Evolutionary conservation across 2,797 vertebrate genomes (phyloP).

Genomic region (Galagoides demidoff): DNA sequence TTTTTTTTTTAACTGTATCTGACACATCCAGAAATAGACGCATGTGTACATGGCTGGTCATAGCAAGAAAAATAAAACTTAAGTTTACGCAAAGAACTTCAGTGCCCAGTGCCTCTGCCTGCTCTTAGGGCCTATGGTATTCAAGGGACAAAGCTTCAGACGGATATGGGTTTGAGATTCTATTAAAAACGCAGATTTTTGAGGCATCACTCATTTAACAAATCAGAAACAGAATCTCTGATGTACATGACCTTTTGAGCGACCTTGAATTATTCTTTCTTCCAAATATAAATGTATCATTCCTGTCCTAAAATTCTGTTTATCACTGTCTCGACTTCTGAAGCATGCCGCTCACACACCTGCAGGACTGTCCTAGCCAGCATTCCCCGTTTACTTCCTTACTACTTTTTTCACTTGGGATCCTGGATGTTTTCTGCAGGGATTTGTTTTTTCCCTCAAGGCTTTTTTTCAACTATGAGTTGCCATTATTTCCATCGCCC

Average conservation of each 20-base stretch:
- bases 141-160: background rate
- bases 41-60: background rate
- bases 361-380: background rate
- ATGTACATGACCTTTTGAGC: background rate
- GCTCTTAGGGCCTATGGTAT: too few species aligned
- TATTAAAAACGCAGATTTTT: background rate
- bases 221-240: slow-evolving; percentile 2
- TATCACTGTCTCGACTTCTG: background rate
- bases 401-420: background rate
- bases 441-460: background rate
- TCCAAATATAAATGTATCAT: background rate
- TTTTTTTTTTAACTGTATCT: background rate
- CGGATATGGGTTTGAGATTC: background rate
- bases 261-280: background rate
- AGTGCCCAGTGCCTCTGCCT: background rate
- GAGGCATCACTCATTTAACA: background rate
- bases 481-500: background rate
- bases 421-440: background rate
- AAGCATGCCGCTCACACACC: background rate
- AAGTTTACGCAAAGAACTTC: too few species aligned
- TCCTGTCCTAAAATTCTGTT: background rate
- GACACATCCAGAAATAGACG: background rate
- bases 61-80: too few species aligned
- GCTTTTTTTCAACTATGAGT: background rate
- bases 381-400: background rate